phyloP scores from a whole-genome alignment of 37 sponge, comb jelly and placozoan genomes.

The Axinella damicornis region DNA sequence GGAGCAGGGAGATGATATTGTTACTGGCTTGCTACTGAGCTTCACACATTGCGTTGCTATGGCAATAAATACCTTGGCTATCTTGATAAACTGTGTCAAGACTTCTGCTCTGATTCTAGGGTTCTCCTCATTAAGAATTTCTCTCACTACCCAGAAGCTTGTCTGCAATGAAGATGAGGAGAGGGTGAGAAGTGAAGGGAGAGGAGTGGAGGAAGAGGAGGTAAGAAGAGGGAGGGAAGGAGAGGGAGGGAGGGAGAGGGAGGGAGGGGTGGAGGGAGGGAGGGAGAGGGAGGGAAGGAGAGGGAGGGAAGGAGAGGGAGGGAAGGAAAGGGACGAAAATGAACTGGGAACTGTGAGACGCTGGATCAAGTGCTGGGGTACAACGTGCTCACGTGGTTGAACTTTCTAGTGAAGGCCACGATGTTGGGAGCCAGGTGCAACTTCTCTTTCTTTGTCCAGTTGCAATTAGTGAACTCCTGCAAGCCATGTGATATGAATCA shows the following conservation, averaged over 20 bases:
- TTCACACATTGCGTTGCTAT: no score
- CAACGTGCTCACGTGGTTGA: constrained; percentile 73
- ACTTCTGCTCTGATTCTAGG: constrained; percentile 68
- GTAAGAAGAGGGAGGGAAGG: background rate
- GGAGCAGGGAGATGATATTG: background rate
- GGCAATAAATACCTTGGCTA: constrained; percentile 74
- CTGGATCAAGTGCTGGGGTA: no score
- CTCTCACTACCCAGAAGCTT: constrained; percentile 78
- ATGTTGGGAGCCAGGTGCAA: constrained; percentile 64
- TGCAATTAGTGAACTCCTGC: constrained; percentile 75
- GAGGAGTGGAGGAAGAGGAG: no score
- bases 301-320: background rate
- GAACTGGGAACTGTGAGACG: no score
- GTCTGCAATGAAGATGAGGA: constrained; percentile 42
- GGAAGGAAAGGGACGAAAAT: background rate
- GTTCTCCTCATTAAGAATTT: constrained; percentile 63
- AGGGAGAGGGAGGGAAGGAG: background rate
- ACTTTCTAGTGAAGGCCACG: constrained; percentile 67
- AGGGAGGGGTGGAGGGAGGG: background rate
- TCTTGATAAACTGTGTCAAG: constrained; percentile 68
- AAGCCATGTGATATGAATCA: background rate
- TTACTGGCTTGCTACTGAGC: no score
- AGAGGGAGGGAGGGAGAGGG: background rate
- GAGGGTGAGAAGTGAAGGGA: no score
- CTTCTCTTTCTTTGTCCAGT: constrained; percentile 84